Conservation (phyloP, 1,140 invertebrate species). For the Dufourea novaeangliae region DNA sequence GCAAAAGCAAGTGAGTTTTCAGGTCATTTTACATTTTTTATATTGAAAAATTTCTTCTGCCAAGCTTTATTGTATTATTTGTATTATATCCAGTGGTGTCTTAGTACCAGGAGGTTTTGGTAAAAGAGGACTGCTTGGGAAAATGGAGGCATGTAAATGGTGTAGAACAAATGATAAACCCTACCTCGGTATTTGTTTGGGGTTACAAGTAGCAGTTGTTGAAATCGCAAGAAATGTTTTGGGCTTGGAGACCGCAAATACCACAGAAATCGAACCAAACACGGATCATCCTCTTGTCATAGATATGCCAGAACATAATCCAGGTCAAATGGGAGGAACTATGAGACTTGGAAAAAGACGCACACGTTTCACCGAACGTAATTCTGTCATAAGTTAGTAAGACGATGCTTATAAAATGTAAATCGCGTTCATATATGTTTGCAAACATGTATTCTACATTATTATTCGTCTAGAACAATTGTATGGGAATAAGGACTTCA, state of each 20-base stretch:
- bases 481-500: constrained; percentile 90
- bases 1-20: constrained; percentile 90
- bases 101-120: constrained; percentile 99
- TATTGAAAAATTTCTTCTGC: constrained; percentile 20
- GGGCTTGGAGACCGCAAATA: constrained; percentile 89
- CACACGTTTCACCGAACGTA: constrained; percentile 88
- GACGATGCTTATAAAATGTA: neutral
- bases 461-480: constrained; percentile 85
- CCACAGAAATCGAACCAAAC: constrained; percentile 91
- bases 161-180: constrained; percentile 95
- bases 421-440: constrained; percentile 4
- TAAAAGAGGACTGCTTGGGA: constrained; percentile 96
- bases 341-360: constrained; percentile 97
- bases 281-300: constrained; percentile 93
- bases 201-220: constrained; percentile 97
- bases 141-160: constrained; percentile 96
- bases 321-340: constrained; percentile 96
- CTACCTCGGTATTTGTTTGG: constrained; percentile 97
- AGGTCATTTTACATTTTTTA: constrained; percentile 32
- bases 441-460: constrained; percentile 16
- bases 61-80: constrained; percentile 11
- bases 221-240: constrained; percentile 97
- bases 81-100: constrained; percentile 87
- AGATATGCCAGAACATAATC: constrained; percentile 99
- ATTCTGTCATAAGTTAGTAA: constrained; percentile 87